These are phyloP conservation scores for Drosophila rubida DNA, from an alignment of 2,888 invertebrate genomes.

Conservation along the genomic window DNA sequence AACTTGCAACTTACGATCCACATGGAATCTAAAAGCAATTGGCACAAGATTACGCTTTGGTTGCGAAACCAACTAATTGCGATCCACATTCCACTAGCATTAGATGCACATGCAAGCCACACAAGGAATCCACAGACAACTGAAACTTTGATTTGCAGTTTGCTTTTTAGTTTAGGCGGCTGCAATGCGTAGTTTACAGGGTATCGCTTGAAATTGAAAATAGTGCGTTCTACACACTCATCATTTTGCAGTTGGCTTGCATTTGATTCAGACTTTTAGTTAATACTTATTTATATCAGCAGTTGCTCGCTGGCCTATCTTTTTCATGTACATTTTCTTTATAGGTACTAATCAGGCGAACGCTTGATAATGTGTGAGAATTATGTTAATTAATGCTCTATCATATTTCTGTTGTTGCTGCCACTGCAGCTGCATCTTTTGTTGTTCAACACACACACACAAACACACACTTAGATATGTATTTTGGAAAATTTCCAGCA, in stretches of 20 bases:
- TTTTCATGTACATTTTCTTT: conserved; percentile 12
- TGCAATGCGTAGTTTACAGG: conserved; percentile 16
- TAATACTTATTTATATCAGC: conserved; percentile 30
- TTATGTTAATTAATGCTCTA: conserved; percentile 52
- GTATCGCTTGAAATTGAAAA: conserved; percentile 47
- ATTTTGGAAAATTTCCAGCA: conserved; percentile 73
- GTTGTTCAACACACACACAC: conserved; percentile 20
- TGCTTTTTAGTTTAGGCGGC: background rate
- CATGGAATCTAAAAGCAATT: background rate
- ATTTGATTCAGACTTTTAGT: conserved; percentile 58
- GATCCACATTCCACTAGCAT: background rate
- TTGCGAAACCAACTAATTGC: too few species aligned
- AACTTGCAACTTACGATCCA: background rate
- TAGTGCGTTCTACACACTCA: conserved; percentile 2
- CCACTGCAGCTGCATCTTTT: conserved; percentile 50
- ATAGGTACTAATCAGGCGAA: conserved; percentile 49
- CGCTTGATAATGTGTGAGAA: conserved; percentile 66
- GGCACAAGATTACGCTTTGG: too few species aligned
- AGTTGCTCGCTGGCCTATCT: conserved; percentile 26
- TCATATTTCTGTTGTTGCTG: conserved; percentile 6
- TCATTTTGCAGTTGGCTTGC: conserved; percentile 44
- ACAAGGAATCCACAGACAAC: background rate
- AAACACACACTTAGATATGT: conserved; percentile 14
- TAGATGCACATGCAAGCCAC: background rate
- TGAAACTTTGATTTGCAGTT: background rate